Base-by-base conservation (phyloP, 2,888 invertebrate genomes). In the Platycheirus albimanus region DNA sequence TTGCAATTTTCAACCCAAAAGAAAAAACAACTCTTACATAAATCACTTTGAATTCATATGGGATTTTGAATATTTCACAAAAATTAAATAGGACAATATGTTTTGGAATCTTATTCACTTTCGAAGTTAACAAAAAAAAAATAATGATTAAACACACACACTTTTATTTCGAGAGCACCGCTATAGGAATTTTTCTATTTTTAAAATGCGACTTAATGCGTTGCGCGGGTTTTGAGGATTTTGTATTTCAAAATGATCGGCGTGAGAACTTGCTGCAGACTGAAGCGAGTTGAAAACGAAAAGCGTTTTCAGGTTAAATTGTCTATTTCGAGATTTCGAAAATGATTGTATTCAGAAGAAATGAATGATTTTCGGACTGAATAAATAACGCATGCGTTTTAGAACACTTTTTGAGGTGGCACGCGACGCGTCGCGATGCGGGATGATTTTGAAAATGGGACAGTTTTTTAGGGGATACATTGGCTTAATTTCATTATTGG, bases 291-390 rank as follows among this genome's bases (percentile, higher is more conserved):
- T 13, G 36, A 19, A 61, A 70, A 51, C 41, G 10, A 20, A 52
- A 17, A 41, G 20, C 19, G 17, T 56, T 67, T 76, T 71, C 63
- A 67, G 71, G 71, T 76, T 67, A 54, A 76, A 45, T 54, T 63
- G 17, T 71, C 81, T 76, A 76, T 81, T 81, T 81, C 58, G 58
- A 81, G 67, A 76, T 76, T 63, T 81, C 76, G 81, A 81, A 76
- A 75, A 54, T 41, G 30, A 47, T 56, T 51, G 61, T 30, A 28
- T 58, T 49, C 19, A 38, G 51, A 61, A 8, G 24, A 56, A 47
- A 1, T 77, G 19, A 10, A 13, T 33, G 33, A 13, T 54, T 76
- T 76, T 76, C 81, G 76, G 76, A 76, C 67, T 63, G 28, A 28
- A 11, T 49, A 13, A 28, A 6, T 6, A 54, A 51, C 67, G 76